These are phyloP conservation scores for Troglohyphantes excavatus DNA, from an alignment of 2,888 invertebrate species.

Conservation along the genomic window DNA sequence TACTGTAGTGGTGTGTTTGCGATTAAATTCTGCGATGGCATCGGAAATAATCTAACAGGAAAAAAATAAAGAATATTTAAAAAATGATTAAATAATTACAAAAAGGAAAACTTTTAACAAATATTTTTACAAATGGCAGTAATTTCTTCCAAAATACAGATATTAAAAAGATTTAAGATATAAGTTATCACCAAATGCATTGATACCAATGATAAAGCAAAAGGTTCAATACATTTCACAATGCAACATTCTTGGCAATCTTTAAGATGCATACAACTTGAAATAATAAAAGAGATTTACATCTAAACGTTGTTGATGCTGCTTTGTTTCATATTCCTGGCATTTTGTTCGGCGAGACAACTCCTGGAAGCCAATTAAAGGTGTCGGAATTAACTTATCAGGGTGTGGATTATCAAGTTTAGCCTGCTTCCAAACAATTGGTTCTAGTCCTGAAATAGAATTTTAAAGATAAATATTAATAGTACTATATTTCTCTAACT, in stretches of 20 bases:
- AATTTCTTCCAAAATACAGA: no score
- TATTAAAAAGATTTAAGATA: no score
- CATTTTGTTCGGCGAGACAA: slow-evolving; percentile 89
- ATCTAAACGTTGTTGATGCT: slow-evolving; percentile 91
- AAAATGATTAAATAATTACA: no score
- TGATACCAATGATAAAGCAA: no score
- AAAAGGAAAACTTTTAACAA: no score
- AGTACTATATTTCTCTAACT: no score
- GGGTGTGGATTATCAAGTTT: slow-evolving; percentile 97
- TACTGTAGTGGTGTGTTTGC: slow-evolving; percentile 90
- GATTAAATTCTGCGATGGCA: slow-evolving; percentile 90
- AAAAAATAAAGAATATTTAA: no score
- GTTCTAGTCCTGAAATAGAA: slow-evolving; percentile 89
- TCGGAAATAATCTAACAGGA: slow-evolving; percentile 86
- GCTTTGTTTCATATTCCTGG: slow-evolving; percentile 87
- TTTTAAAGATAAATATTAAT: not conserved
- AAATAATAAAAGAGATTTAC: slow-evolving; percentile 82
- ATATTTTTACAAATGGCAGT: no score
- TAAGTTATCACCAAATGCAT: no score
- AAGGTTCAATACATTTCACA: no score
- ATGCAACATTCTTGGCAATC: no score
- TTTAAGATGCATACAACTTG: not conserved
- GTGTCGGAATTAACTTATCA: slow-evolving; percentile 93
- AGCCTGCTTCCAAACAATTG: slow-evolving; percentile 97
- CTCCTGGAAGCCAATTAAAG: slow-evolving; percentile 93